phyloP scores from a whole-genome alignment of 23 tunicate genomes.

The Ascidia mentula region DNA sequence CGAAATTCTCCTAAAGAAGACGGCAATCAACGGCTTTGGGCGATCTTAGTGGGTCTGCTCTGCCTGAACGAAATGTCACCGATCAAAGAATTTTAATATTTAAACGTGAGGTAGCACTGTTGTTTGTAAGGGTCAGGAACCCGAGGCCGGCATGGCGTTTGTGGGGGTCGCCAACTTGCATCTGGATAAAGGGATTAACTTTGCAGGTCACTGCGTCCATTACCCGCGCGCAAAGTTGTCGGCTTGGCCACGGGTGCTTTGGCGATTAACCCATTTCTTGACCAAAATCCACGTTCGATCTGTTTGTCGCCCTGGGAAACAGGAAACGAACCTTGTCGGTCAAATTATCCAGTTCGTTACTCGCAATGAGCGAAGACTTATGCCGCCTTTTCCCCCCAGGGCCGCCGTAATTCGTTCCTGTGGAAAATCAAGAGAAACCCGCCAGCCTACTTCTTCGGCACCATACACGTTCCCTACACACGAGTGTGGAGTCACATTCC shows the following conservation, averaged over 20 bases:
- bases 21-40: not conserved
- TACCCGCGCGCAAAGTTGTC: not conserved
- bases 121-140: not conserved
- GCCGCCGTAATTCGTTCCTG: conserved; percentile 26
- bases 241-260: not conserved
- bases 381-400: not conserved
- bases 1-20: too few relatives aligned
- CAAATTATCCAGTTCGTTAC: too few relatives aligned
- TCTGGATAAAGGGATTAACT: conserved; percentile 10
- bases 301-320: not conserved
- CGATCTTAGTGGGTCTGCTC: not conserved
- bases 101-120: not conserved
- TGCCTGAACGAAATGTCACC: not conserved
- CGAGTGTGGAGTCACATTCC: conserved; percentile 59
- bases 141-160: not conserved
- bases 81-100: not conserved
- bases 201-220: conserved; percentile 6
- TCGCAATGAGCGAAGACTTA: too few relatives aligned
- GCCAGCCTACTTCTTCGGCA: conserved; percentile 67
- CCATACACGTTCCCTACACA: conserved; percentile 62
- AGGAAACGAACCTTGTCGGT: not conserved
- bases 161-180: not conserved
- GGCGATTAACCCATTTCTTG: not conserved
- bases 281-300: conserved; percentile 1
- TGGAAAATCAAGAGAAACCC: conserved; percentile 51